Base-by-base conservation (phyloP, 2,888 invertebrate species). In the Lymantria dispar region DNA sequence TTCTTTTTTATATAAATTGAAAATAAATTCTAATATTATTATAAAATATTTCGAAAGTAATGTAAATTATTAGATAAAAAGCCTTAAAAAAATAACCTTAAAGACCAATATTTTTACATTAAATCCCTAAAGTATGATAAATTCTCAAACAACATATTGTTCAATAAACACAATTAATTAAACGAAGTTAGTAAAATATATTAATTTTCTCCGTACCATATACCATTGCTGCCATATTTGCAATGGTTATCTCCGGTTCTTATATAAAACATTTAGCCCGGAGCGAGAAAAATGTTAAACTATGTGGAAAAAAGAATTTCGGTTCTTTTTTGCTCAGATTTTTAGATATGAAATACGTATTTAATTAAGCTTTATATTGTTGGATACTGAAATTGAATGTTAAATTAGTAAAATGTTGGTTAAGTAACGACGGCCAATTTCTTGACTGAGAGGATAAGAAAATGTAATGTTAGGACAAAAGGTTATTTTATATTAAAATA, bases 321-420 rank as follows among this genome's bases (percentile, higher is more conserved):
- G 64, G 47, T 72, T 69, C 78, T 74, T 76, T 33, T 76, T 70
- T 76, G 56, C 55, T 51, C 64, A 58, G 59, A 64, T 67, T 62
- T 72, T 62, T 52, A 68, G 73, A 82, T 84, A 84, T 83, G 79
- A 84, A 76, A 86, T 80, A 80, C 73, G 78, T 74, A 83, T 85
- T 86, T 84, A 85, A 86, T 86, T 86, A 85, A 82, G 76, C 70
- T 66, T 63, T 68, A 72, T 75, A 77, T 71, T 70, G 65, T 58
- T 49, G 54, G 56, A 56, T 59, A 58, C 65, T 33, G 66, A 72
- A 80, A 82, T 79, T 76, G 70, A 63, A 77, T 69, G 68, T 70
- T 70, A 63, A 74, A 76, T 79, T 74, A 72, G 54, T 46, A 53
- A 49, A 55, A 56, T 56, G 58, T 73, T 73, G 65, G 64, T 60